Conservation (phyloP, 2,888 invertebrate genomes). For the Muscina levida region DNA sequence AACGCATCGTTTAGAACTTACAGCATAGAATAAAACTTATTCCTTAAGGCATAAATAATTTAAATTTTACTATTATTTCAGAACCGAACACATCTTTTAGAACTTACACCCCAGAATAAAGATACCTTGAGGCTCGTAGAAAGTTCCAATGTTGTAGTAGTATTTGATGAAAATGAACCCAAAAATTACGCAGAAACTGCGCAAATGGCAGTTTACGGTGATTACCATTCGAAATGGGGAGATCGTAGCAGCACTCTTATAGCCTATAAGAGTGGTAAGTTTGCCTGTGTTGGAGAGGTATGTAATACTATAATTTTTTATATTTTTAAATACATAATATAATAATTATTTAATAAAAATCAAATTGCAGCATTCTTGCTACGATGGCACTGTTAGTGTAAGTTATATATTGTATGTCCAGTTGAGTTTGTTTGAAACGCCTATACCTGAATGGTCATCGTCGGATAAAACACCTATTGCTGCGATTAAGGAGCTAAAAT, state of each 20-base stretch:
- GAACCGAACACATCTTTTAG: constrained; percentile 79
- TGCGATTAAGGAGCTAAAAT: constrained; percentile 79
- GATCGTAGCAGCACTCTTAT: constrained; percentile 82
- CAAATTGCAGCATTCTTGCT: constrained; percentile 75
- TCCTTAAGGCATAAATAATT: no score
- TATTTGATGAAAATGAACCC: constrained; percentile 79
- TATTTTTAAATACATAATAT: not conserved
- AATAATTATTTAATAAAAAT: not conserved
- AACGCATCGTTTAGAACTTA: no score
- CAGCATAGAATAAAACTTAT: no score
- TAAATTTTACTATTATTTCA: no score
- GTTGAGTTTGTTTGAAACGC: constrained; percentile 75
- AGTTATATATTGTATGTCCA: constrained; percentile 76
- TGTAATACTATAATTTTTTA: constrained; percentile 66
- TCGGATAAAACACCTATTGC: constrained; percentile 59
- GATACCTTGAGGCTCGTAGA: constrained; percentile 78
- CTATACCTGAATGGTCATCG: constrained; percentile 77
- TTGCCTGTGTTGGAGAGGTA: constrained; percentile 82
- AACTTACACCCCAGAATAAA: constrained; percentile 78
- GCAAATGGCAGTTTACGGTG: constrained; percentile 79
- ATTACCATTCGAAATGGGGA: constrained; percentile 82
- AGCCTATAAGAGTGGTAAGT: constrained; percentile 81
- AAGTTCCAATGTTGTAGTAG: constrained; percentile 76
- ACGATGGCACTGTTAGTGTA: constrained; percentile 79
- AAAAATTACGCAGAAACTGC: constrained; percentile 77